Evolutionary conservation across 2,113 vertebrate species (phyloP).

Genomic region (Nannobrachium achirus): DNA sequence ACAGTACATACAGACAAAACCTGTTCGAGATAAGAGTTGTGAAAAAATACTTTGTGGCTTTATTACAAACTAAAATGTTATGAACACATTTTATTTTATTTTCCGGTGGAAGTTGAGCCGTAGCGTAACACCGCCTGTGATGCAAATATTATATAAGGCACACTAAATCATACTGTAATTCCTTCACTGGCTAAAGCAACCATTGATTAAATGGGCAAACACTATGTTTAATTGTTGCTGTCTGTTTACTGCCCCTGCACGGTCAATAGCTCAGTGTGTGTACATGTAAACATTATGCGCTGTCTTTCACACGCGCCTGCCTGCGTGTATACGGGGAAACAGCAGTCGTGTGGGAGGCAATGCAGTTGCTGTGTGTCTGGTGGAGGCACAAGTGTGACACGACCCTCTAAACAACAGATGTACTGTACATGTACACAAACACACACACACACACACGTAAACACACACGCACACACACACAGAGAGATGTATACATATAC

Average conservation of each 20-base stretch:
- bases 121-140: constrained; percentile 49
- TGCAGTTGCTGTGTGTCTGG: constrained; percentile 61
- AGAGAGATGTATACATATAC: constrained; percentile 15
- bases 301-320: constrained; percentile 49
- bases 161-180: constrained; percentile 44
- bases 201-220: constrained; percentile 62
- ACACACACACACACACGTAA: constrained; percentile 42
- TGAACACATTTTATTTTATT: no score
- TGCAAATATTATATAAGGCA: constrained; percentile 41
- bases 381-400: constrained; percentile 58
- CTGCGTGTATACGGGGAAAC: constrained; percentile 54
- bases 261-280: constrained; percentile 66
- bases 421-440: not conserved
- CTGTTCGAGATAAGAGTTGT: no score
- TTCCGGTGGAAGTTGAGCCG: no score
- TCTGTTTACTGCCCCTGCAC: constrained; percentile 67
- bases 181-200: constrained; percentile 25
- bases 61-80: no score
- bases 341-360: constrained; percentile 74
- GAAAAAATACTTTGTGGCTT: no score
- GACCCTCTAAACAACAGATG: constrained; percentile 64
- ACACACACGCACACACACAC: constrained; percentile 22
- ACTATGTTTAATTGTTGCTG: constrained; percentile 65
- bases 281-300: constrained; percentile 71
- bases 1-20: no score